Evolutionary conservation across 2,113 vertebrate genomes (phyloP).

Genomic region (Ovis canadensis): DNA sequence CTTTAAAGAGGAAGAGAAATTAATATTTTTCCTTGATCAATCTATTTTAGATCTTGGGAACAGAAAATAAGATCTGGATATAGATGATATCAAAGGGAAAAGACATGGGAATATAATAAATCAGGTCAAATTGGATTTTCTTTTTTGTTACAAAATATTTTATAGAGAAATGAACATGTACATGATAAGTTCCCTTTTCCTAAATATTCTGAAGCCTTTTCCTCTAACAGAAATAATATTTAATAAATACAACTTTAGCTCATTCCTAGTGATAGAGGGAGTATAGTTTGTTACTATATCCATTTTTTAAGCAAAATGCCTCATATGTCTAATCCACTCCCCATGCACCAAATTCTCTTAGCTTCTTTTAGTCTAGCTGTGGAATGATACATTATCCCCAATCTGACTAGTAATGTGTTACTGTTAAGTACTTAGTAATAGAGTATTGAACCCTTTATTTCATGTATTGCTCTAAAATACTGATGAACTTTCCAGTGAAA

Average conservation of each 20-base stretch:
- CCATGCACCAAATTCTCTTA: neutral
- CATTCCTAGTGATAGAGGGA: neutral
- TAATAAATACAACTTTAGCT: neutral
- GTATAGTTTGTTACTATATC: neutral
- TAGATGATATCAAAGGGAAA: neutral
- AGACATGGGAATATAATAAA: neutral
- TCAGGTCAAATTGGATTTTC: neutral
- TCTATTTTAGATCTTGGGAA: slow-evolving; percentile 9
- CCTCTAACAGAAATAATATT: neutral
- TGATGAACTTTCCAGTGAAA: neutral
- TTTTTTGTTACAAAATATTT: neutral
- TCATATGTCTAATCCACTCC: neutral
- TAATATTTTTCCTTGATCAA: neutral
- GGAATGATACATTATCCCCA: neutral
- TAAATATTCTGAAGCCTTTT: neutral
- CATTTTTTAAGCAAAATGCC: neutral
- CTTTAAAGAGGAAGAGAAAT: neutral
- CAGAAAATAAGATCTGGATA: slow-evolving; percentile 33
- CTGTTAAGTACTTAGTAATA: neutral
- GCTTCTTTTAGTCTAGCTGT: neutral
- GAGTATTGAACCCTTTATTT: neutral
- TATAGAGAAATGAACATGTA: neutral
- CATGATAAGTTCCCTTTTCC: neutral
- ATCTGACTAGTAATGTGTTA: neutral
- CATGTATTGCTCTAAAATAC: neutral